These are phyloP conservation scores for Hydra vulgaris DNA, from an alignment of 30 jellyfish, hydroid and myxozoan genomes.

Conservation along the genomic window DNA sequence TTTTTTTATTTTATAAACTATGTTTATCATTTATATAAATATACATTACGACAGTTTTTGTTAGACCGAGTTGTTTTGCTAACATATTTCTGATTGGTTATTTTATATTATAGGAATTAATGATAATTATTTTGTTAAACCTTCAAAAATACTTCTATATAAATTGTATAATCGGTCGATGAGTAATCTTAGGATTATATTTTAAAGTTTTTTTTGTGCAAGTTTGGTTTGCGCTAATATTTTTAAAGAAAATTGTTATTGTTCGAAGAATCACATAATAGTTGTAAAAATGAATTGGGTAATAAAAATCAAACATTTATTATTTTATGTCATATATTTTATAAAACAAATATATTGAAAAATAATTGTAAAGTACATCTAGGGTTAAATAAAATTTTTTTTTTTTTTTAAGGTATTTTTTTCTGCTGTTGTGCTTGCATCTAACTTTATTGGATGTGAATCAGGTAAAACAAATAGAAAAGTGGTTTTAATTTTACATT, in stretches of 20 bases:
- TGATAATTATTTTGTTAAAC: neutral
- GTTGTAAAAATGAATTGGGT: neutral
- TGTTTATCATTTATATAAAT: no score
- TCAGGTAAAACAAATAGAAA: neutral
- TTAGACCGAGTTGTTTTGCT: neutral
- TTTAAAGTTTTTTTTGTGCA: no score
- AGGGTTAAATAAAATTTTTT: neutral
- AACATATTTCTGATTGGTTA: neutral
- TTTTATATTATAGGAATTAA: neutral
- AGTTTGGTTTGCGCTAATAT: no score
- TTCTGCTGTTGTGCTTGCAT: neutral
- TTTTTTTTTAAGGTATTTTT: neutral
- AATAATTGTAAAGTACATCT: no score
- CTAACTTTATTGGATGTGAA: neutral
- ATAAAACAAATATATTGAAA: no score
- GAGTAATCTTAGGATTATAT: neutral
- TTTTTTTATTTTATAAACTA: no score
- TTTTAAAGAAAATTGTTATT: no score
- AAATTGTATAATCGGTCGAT: neutral
- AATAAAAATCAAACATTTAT: no score
- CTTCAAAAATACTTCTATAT: neutral
- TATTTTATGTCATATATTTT: no score
- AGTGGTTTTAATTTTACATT: no score
- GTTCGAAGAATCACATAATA: neutral
- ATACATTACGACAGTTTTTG: no score